These are phyloP conservation scores for zebrafish (Danio rerio) DNA, from an alignment of 2,113 vertebrate genomes.

Conservation along the genomic window GRCz12tu NC_133192.1:35398001-35398500, in stretches of 20 bases:
- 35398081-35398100: neutral
- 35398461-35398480: slow-evolving; percentile 46
- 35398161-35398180: neutral
- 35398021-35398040: no score
- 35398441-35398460: slow-evolving; percentile 56
- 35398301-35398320: slow-evolving; percentile 26
- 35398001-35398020: no score
- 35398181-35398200: neutral
- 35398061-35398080: no score
- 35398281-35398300: neutral
- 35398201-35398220: neutral
- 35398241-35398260: slow-evolving; percentile 17
- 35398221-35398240: slow-evolving; percentile 13
- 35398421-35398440: slow-evolving; percentile 58
- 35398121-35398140: neutral
- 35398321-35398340: neutral
- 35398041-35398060: no score
- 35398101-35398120: neutral
- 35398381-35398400: slow-evolving; percentile 35
- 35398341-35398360: slow-evolving; percentile 15
- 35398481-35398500: slow-evolving; percentile 51
- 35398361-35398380: slow-evolving; percentile 56
- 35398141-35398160: neutral
- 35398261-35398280: neutral
- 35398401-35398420: slow-evolving; percentile 25